phyloP scores from a whole-genome alignment of 1,140 invertebrate genomes.

The Polypedilum vanderplanki region DNA sequence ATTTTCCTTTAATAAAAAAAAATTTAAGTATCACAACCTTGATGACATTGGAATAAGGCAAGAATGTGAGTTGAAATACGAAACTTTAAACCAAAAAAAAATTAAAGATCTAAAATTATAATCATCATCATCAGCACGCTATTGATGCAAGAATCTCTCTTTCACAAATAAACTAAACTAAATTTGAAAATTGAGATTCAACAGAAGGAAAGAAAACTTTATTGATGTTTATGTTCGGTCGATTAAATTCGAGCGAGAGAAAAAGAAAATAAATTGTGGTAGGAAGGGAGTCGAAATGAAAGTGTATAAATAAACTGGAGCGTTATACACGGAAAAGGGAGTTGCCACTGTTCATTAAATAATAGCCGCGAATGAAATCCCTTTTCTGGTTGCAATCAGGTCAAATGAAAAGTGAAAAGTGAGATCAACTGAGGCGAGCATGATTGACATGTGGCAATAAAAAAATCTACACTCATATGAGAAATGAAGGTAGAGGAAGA shows the following conservation, averaged over 20 bases:
- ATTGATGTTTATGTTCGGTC: neutral
- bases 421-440: neutral
- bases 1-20: neutral
- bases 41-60: neutral
- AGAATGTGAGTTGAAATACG: neutral
- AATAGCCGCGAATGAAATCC: conserved; percentile 16
- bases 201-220: neutral
- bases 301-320: conserved; percentile 6
- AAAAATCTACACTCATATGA: neutral
- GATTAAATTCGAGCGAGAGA: conserved; percentile 4
- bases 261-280: neutral
- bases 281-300: neutral
- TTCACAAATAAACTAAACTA: neutral
- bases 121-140: conserved; percentile 25
- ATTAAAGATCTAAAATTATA: neutral
- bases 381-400: neutral
- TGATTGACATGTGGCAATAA: conserved; percentile 17
- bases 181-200: conserved; percentile 5
- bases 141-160: conserved; percentile 7
- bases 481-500: neutral
- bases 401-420: too few species aligned
- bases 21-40: too few species aligned
- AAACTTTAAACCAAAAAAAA: neutral
- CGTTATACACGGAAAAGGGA: neutral
- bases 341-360: conserved; percentile 24